Evolutionary conservation across 2,113 vertebrate species (phyloP).

Genomic region (Parus major): DNA sequence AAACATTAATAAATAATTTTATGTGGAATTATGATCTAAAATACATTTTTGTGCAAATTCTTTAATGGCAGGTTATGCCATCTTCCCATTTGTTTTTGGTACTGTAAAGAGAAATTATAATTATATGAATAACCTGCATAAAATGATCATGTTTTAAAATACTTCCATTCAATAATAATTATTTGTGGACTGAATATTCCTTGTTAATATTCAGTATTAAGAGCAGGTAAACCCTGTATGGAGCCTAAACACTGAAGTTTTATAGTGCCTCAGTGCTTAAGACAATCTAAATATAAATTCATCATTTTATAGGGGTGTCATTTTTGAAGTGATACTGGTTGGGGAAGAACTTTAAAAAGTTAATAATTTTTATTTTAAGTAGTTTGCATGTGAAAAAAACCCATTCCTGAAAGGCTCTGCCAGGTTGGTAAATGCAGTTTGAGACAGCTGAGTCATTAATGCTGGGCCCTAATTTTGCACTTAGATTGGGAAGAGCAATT

Average conservation of each 20-base stretch:
- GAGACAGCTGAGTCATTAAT: not conserved
- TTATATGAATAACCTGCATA: not conserved
- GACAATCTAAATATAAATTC: not conserved
- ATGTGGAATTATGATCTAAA: not conserved
- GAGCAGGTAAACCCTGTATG: not conserved
- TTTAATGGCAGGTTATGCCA: not conserved
- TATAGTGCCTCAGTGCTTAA: not conserved
- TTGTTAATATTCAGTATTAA: not conserved
- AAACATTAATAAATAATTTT: not conserved
- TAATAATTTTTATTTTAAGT: not conserved
- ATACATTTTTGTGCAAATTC: not conserved
- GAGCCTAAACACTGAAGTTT: not conserved
- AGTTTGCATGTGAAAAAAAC: not conserved
- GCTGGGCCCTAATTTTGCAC: not conserved
- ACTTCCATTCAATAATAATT: not conserved
- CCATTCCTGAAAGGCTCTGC: not conserved
- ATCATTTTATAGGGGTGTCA: not conserved
- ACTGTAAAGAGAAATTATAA: not conserved
- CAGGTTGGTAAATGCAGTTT: not conserved
- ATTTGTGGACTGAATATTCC: not conserved
- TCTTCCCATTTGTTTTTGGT: not conserved
- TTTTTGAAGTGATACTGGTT: not conserved
- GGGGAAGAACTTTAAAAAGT: not conserved
- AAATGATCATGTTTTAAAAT: not conserved
- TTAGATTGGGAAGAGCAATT: not conserved